Evolutionary conservation across 2,888 invertebrate species (phyloP), one percentile per base, ranked within the genome.

Genomic region (Campoplex nolae): DNA sequence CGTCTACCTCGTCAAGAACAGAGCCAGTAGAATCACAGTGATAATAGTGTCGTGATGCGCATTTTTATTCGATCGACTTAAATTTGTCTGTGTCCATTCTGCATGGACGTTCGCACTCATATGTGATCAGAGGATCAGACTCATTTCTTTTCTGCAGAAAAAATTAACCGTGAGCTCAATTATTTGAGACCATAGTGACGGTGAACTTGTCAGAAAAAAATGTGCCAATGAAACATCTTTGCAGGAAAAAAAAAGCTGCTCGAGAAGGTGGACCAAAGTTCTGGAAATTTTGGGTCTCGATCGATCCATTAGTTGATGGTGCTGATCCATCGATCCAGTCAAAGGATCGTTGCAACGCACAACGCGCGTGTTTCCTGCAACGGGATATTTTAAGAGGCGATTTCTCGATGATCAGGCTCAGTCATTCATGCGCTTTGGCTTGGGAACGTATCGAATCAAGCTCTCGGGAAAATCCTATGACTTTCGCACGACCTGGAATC

Each of bases 401-500:
- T 48, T 48, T 48, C 48, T 70, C 58, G 23, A 28, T 58, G 9
- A 28, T 58, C 28, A 23, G 23, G 58, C 28, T 58, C 23, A 11
- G 62, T 62, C 62, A 28, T 32, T 62, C 16, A 32, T 62, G 32
- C 62, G 28, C 13, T 54, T 83, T 81, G 78, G 85, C 51, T 18
- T 18, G n/a, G 18, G 51, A 51, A n/a, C 18, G 51, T 1, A 83
- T 6, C 4, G 45, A 4, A 51, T 32, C 32, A 1, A 2, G 76
- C 38, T 81, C 76, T 77, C 78, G 78, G 83, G 62, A 23, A 83
- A 86, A 86, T 83, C 82, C 75, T 7, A 51, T 1, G 0, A 83
- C 78, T 83, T 86, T 86, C 85, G 85, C 85, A 83, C 85, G 79
- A 79, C 78, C 82, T 4, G 82, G 54, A 74, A 58, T 62, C 74